Evolutionary conservation across 2,113 vertebrate genomes (phyloP).

Genomic region (Eretmochelys imbricata): DNA sequence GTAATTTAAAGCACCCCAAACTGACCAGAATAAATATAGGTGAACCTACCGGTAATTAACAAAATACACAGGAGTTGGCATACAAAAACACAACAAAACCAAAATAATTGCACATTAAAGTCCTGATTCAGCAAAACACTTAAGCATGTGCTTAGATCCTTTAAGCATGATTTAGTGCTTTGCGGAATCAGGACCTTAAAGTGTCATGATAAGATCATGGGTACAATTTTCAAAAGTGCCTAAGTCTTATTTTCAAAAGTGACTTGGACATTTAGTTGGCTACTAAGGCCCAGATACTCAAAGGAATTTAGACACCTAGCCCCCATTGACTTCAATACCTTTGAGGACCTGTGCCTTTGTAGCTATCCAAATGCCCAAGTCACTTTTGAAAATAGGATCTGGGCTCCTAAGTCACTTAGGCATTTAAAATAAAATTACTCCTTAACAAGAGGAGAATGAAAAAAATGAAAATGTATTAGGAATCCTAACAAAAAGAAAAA

Average conservation of each 20-base stretch:
- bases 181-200: not conserved
- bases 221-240: not conserved
- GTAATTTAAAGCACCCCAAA: not conserved
- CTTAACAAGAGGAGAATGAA: not conserved
- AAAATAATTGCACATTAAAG: rapidly evolving
- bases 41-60: not conserved
- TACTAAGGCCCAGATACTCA: not conserved
- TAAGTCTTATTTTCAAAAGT: not conserved
- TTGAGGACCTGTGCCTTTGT: too few species aligned
- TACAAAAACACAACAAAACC: not conserved
- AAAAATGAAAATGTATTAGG: not conserved
- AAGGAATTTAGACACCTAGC: too few species aligned
- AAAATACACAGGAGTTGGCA: not conserved
- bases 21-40: not conserved
- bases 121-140: not conserved
- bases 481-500: too few species aligned
- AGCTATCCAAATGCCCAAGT: not conserved
- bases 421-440: not conserved
- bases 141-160: not conserved
- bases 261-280: not conserved
- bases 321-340: too few species aligned
- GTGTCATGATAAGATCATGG: not conserved
- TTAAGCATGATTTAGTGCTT: not conserved
- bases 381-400: not conserved
- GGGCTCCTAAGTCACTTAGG: not conserved